Evolutionary conservation across 1,140 invertebrate species (phyloP).

Genomic region (Frieseomelitta varia): DNA sequence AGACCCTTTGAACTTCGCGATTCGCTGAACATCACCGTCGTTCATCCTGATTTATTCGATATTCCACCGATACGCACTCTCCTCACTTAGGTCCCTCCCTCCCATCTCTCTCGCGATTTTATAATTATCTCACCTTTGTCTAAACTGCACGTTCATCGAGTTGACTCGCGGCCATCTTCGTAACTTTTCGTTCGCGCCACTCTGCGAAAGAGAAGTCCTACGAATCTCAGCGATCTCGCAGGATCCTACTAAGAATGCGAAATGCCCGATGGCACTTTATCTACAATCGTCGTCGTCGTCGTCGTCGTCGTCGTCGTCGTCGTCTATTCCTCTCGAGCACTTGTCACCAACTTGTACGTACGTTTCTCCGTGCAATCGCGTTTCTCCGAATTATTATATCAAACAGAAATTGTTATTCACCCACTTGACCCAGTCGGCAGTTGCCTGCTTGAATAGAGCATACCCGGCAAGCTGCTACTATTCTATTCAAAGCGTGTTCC

Average conservation of each 20-base stretch:
- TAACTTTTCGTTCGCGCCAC: background rate
- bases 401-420: background rate
- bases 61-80: constrained; percentile 5
- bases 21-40: constrained; percentile 1
- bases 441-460: background rate
- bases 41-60: constrained; percentile 31
- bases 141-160: no score
- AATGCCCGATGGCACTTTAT: no score
- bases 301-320: no score
- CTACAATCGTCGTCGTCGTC: no score
- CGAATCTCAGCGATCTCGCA: no score
- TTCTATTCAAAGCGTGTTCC: background rate
- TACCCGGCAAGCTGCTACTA: constrained; percentile 6
- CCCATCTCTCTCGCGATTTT: background rate
- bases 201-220: no score
- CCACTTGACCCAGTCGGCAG: background rate
- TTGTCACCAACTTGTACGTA: background rate
- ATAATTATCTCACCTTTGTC: background rate
- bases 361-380: background rate
- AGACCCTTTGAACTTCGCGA: constrained; percentile 22
- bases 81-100: no score
- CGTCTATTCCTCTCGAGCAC: no score
- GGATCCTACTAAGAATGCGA: no score
- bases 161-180: no score
- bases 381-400: background rate